phyloP scores from a whole-genome alignment of 2,888 invertebrate species.

The Melinaea marsaeus region DNA sequence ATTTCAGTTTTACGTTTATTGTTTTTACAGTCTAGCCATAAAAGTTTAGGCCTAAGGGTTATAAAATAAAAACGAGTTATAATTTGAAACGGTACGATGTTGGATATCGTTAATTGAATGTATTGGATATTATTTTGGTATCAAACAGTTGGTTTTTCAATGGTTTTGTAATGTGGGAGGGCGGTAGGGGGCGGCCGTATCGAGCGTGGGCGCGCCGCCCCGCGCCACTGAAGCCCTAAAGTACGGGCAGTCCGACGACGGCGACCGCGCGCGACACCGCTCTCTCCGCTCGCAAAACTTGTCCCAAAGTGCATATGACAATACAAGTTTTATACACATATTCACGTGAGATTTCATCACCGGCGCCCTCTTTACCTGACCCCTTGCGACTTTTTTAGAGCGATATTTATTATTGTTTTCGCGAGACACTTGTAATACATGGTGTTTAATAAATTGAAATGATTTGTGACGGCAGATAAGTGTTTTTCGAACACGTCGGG shows the following conservation, averaged over 20 bases:
- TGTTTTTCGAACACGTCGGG: constrained; percentile 64
- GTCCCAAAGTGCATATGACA: constrained; percentile 39
- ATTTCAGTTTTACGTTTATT: no score
- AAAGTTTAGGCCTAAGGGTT: no score
- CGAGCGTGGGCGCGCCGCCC: constrained; percentile 76
- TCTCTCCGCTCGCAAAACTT: constrained; percentile 35
- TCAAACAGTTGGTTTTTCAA: constrained; percentile 55
- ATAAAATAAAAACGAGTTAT: background rate
- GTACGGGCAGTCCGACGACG: constrained; percentile 55
- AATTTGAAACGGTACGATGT: constrained; percentile 8
- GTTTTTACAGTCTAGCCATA: no score
- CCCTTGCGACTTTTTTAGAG: constrained; percentile 11
- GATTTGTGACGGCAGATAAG: constrained; percentile 62
- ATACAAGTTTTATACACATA: constrained; percentile 37
- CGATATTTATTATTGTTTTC: constrained; percentile 8
- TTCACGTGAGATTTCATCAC: constrained; percentile 36
- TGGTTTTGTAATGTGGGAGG: constrained; percentile 72
- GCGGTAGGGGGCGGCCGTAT: constrained; percentile 72
- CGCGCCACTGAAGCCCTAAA: constrained; percentile 68
- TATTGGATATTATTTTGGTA: constrained; percentile 41
- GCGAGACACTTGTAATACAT: constrained; percentile 37
- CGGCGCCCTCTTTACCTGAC: constrained; percentile 14
- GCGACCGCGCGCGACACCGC: constrained; percentile 53
- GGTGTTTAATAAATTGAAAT: constrained; percentile 59
- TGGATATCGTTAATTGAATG: constrained; percentile 26